Conservation (phyloP, 2,888 invertebrate genomes). For the Hydroisotoma schaefferi region DNA sequence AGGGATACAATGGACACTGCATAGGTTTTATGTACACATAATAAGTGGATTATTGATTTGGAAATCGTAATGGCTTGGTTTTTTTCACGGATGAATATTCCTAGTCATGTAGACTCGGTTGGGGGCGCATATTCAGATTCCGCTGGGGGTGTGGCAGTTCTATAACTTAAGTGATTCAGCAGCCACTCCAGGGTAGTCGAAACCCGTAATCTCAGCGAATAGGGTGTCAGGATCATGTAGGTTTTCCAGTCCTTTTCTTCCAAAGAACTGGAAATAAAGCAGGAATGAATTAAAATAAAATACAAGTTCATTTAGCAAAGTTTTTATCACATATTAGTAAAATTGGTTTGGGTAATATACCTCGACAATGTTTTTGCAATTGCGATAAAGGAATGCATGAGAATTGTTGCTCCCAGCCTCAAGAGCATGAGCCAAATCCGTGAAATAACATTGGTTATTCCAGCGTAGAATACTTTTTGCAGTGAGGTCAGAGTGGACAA, state of each 20-base stretch:
- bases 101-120: too few relatives aligned
- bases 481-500: slow-evolving; percentile 62
- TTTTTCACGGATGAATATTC: too few relatives aligned
- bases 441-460: slow-evolving; percentile 56
- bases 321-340: not conserved
- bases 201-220: slow-evolving; percentile 72
- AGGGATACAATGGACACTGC: too few relatives aligned
- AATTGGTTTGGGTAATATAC: slow-evolving; percentile 34
- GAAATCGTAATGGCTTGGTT: too few relatives aligned
- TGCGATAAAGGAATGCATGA: slow-evolving; percentile 57
- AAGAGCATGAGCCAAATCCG: slow-evolving; percentile 66
- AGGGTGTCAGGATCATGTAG: slow-evolving; percentile 66
- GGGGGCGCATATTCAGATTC: too few relatives aligned
- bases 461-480: slow-evolving; percentile 62
- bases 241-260: slow-evolving; percentile 63
- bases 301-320: not conserved
- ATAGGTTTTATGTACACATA: too few relatives aligned
- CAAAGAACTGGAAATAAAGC: slow-evolving; percentile 65
- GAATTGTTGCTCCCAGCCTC: slow-evolving; percentile 65
- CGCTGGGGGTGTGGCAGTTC: too few relatives aligned
- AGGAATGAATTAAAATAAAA: not conserved
- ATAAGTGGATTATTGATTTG: too few relatives aligned
- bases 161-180: not conserved
- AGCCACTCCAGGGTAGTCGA: slow-evolving; percentile 52
- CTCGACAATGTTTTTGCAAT: slow-evolving; percentile 56